These are phyloP conservation scores for Mesorhabditis sp. DNA, from an alignment of 2,888 invertebrate genomes.

Conservation along the genomic window DNA sequence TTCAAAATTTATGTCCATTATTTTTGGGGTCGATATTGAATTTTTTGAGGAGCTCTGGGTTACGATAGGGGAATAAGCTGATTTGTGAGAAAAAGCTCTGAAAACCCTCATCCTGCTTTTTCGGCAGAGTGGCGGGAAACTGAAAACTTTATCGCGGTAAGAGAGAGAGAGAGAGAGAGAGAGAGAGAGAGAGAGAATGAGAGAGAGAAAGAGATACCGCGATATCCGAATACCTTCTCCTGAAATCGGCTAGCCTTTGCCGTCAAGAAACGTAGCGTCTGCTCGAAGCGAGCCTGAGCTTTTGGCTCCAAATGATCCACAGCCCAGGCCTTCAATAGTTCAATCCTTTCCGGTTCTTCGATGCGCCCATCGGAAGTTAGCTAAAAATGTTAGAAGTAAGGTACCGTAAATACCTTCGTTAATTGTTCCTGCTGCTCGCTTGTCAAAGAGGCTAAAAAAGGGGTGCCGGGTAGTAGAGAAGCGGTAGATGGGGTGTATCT, in stretches of 20 bases:
- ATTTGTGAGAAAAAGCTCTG: not conserved
- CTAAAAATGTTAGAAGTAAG: not conserved
- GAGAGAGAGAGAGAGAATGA: not conserved
- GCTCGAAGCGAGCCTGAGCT: not conserved
- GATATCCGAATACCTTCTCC: not conserved
- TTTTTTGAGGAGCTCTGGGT: not conserved
- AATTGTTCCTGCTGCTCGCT: not conserved
- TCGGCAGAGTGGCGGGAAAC: too few species aligned
- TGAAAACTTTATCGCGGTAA: too few species aligned
- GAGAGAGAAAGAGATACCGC: not conserved
- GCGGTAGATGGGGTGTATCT: not conserved
- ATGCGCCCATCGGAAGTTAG: not conserved
- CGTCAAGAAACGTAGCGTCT: not conserved
- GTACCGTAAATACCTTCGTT: not conserved
- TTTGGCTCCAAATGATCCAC: constrained; percentile 2
- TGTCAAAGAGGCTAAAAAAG: not conserved
- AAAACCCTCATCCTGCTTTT: too few species aligned
- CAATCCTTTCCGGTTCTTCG: not conserved
- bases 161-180: too few species aligned
- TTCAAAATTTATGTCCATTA: not conserved
- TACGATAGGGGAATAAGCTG: not conserved
- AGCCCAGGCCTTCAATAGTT: not conserved
- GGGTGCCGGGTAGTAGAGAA: not conserved
- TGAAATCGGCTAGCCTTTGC: constrained; percentile 2
- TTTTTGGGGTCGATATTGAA: too few species aligned